phyloP scores from a whole-genome alignment of 2,888 invertebrate genomes.

The Diadegma fenestrale region DNA sequence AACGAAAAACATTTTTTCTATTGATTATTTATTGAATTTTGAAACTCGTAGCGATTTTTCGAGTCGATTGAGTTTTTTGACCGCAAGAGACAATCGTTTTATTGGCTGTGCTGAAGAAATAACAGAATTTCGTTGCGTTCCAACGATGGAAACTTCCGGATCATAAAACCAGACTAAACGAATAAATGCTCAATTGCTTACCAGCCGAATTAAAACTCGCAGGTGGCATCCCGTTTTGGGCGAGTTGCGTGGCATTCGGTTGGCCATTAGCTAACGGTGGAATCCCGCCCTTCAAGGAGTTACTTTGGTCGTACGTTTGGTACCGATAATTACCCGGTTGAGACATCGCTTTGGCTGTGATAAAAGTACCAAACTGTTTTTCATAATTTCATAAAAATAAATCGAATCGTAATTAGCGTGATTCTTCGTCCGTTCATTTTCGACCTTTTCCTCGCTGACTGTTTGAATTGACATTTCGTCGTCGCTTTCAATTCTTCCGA shows the following conservation, averaged over 20 bases:
- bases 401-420: neutral
- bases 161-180: neutral
- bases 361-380: constrained; percentile 11
- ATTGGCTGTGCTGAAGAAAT: too few species aligned
- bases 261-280: constrained; percentile 78
- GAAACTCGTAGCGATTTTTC: too few species aligned
- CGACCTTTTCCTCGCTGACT: neutral
- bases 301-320: constrained; percentile 75
- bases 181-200: constrained; percentile 62
- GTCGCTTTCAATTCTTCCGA: neutral
- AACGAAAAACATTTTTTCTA: too few species aligned
- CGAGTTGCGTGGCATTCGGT: constrained; percentile 71
- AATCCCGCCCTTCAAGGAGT: constrained; percentile 73
- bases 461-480: neutral
- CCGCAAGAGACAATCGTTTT: too few species aligned
- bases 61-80: too few species aligned
- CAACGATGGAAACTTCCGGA: too few species aligned
- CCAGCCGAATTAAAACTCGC: constrained; percentile 78
- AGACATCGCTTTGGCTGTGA: constrained; percentile 78
- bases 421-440: neutral
- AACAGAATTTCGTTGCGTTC: too few species aligned
- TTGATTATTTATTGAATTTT: too few species aligned
- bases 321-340: constrained; percentile 79
- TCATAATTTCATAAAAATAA: too few species aligned
- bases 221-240: constrained; percentile 79